These are phyloP conservation scores for Ispidina lecontei DNA, from an alignment of 2,797 vertebrate genomes.

Conservation along the genomic window DNA sequence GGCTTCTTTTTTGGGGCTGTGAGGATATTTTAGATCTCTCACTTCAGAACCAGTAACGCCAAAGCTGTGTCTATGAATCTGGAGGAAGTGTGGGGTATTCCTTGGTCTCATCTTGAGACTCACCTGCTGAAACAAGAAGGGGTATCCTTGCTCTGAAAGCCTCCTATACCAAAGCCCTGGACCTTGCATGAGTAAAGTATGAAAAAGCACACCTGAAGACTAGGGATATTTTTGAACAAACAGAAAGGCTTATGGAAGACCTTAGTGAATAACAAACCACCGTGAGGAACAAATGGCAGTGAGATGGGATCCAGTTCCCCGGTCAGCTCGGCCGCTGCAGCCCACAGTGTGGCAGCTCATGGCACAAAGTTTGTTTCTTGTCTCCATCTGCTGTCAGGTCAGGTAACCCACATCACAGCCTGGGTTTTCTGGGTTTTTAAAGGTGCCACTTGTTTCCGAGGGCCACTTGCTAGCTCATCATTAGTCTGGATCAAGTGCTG, in stretches of 20 bases:
- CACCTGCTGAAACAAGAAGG: neutral
- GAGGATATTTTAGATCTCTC: neutral
- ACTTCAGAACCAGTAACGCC: neutral
- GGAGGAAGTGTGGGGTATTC: neutral
- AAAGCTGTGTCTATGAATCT: fast-evolving
- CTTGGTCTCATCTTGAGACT: neutral
- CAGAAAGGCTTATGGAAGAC: neutral
- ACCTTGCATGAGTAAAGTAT: neutral
- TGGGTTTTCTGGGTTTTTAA: neutral
- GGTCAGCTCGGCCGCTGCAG: neutral
- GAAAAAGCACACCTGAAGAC: neutral
- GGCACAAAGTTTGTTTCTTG: neutral
- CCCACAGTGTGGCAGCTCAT: neutral
- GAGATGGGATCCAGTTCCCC: neutral
- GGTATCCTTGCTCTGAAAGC: neutral
- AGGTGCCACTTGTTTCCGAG: neutral
- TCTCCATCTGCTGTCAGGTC: neutral
- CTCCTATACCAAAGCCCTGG: neutral
- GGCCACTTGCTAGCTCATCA: neutral
- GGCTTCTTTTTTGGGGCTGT: neutral
- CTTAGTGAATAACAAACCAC: neutral
- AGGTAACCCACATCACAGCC: neutral
- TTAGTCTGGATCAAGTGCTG: neutral
- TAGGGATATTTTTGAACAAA: neutral
- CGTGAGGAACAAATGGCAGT: neutral